Percentiles rank a stretch among this genome's conserved stretches.
Conservation (phyloP, 2,797 vertebrate genomes). For the Sphenodon punctatus region DNA sequence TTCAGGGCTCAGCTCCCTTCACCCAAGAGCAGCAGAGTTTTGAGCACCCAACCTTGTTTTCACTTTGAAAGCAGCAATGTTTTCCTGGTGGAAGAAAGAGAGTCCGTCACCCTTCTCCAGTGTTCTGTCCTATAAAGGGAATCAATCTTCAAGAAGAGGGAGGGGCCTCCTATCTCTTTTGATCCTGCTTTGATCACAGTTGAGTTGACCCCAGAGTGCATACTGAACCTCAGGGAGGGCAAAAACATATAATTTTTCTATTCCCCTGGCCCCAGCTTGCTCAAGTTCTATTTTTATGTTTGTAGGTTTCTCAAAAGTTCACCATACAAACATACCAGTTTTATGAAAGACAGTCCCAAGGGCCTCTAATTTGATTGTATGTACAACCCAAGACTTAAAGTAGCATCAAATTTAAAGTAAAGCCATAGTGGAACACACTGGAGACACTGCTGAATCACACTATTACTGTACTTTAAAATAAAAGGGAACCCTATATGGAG, state of each 20-base stretch:
- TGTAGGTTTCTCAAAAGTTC: neutral
- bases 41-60: too few species aligned
- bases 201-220: too few species aligned
- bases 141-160: neutral
- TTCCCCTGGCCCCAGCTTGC: too few species aligned
- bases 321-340: neutral
- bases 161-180: neutral
- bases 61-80: too few species aligned
- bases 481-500: neutral
- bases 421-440: neutral
- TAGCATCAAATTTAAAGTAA: neutral
- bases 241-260: too few species aligned
- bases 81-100: too few species aligned
- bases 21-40: too few species aligned
- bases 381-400: neutral
- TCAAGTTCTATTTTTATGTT: neutral
- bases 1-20: too few species aligned
- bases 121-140: neutral
- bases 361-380: neutral
- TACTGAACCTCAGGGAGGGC: too few species aligned
- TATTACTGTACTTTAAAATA: neutral
- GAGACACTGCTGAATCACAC: neutral
- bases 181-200: too few species aligned
- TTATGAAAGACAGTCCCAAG: neutral
- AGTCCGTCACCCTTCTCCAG: too few species aligned